phyloP scores from a whole-genome alignment of 2,888 invertebrate species.

The Mimachlamys varia region DNA sequence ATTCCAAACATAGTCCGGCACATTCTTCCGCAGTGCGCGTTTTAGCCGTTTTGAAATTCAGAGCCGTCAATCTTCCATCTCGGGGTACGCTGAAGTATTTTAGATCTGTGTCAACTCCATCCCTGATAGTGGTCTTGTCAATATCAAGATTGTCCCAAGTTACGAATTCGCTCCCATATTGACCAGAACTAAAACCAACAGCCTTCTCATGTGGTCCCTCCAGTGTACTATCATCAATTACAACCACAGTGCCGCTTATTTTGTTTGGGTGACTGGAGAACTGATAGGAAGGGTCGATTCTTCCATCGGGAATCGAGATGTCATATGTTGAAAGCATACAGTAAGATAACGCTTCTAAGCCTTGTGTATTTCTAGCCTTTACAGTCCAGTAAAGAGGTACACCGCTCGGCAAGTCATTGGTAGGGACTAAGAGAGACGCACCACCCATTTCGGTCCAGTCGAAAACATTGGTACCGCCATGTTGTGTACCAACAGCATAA shows the following conservation, averaged over 20 bases:
- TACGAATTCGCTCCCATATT: slow-evolving; percentile 61
- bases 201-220: slow-evolving; percentile 53
- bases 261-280: slow-evolving; percentile 67
- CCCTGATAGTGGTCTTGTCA: slow-evolving; percentile 51
- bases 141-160: slow-evolving; percentile 57
- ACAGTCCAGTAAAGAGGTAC: slow-evolving; percentile 70
- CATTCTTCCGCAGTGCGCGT: slow-evolving; percentile 54
- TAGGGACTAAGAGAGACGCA: slow-evolving; percentile 56
- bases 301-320: slow-evolving; percentile 68
- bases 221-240: slow-evolving; percentile 69
- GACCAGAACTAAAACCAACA: slow-evolving; percentile 65
- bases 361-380: slow-evolving; percentile 68
- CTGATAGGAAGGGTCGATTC: slow-evolving; percentile 65
- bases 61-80: slow-evolving; percentile 62
- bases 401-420: slow-evolving; percentile 59
- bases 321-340: slow-evolving; percentile 69
- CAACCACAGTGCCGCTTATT: slow-evolving; percentile 62
- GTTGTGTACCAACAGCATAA: slow-evolving; percentile 64
- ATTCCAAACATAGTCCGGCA: slow-evolving; percentile 59
- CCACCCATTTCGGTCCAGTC: slow-evolving; percentile 66
- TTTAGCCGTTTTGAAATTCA: slow-evolving; percentile 52
- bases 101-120: slow-evolving; percentile 48
- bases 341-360: slow-evolving; percentile 55
- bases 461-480: slow-evolving; percentile 60
- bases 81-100: slow-evolving; percentile 59